Percentiles rank a stretch among this genome's conserved stretches.
phyloP scores from a whole-genome alignment of 1,140 invertebrate species.

The Cydia strobilella region DNA sequence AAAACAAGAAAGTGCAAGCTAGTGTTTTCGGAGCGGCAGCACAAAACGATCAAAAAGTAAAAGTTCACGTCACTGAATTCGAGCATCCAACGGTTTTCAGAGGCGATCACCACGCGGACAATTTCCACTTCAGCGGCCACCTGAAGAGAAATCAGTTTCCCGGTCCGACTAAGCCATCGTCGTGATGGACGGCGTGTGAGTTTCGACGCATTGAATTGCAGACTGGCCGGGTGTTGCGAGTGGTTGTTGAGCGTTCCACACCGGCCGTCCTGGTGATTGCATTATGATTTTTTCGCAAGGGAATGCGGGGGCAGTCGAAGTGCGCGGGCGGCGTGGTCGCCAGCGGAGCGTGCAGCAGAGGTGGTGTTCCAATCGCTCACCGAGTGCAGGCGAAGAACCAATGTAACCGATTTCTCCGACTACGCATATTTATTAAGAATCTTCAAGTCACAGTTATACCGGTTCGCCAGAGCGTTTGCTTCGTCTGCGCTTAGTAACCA shows the following conservation, averaged over 20 bases:
- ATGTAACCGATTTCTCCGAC: neutral
- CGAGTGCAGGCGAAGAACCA: neutral
- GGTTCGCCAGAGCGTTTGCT: neutral
- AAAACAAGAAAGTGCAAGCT: constrained; percentile 30
- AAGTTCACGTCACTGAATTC: constrained; percentile 73
- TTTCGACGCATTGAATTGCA: constrained; percentile 76
- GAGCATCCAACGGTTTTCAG: constrained; percentile 65
- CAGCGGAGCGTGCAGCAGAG: constrained; percentile 67
- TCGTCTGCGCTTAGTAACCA: neutral
- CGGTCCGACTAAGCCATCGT: constrained; percentile 74
- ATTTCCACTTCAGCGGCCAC: constrained; percentile 59
- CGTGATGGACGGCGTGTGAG: constrained; percentile 76
- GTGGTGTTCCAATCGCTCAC: neutral
- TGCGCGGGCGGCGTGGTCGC: constrained; percentile 60
- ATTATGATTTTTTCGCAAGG: constrained; percentile 80
- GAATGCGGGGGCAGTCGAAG: constrained; percentile 64
- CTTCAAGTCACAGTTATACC: neutral
- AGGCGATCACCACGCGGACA: constrained; percentile 43
- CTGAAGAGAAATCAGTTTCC: constrained; percentile 72
- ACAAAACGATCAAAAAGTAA: constrained; percentile 39
- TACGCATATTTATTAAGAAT: neutral
- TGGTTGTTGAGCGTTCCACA: constrained; percentile 73
- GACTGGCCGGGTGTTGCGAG: constrained; percentile 74
- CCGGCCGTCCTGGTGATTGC: constrained; percentile 77
- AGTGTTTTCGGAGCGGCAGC: constrained; percentile 7